Evolutionary conservation across 1,140 invertebrate species (phyloP).

Genomic region (Dendrolimus kikuchii): DNA sequence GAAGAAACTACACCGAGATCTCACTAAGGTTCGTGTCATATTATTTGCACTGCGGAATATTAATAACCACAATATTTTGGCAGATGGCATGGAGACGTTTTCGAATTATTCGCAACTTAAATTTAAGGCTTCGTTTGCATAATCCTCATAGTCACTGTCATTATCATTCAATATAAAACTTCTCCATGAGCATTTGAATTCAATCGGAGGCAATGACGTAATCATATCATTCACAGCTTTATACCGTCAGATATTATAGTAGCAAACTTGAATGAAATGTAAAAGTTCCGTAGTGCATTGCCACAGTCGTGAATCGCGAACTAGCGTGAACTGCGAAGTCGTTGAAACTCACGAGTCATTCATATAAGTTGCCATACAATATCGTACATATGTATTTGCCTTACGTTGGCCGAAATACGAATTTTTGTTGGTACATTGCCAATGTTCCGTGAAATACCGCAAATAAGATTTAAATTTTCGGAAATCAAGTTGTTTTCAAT

Average conservation of each 20-base stretch:
- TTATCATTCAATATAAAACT: slow-evolving; percentile 10
- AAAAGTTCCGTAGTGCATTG: slow-evolving; percentile 26
- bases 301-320: slow-evolving; percentile 16
- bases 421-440: slow-evolving; percentile 35
- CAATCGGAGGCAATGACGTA: slow-evolving; percentile 10
- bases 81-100: slow-evolving; percentile 40
- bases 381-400: slow-evolving; percentile 20
- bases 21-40: slow-evolving; percentile 77
- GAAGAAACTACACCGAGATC: slow-evolving; percentile 86
- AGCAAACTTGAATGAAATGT: slow-evolving; percentile 17
- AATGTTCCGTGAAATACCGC: slow-evolving; percentile 28
- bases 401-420: slow-evolving; percentile 25
- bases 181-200: slow-evolving; percentile 31
- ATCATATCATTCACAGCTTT: slow-evolving; percentile 24
- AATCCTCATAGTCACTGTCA: slow-evolving; percentile 22
- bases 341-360: slow-evolving; percentile 28
- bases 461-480: slow-evolving; percentile 67
- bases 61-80: slow-evolving; percentile 9
- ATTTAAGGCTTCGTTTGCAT: slow-evolving; percentile 20
- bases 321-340: slow-evolving; percentile 15
- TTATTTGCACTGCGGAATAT: slow-evolving; percentile 6
- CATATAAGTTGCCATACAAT: slow-evolving; percentile 22
- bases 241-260: slow-evolving; percentile 15
- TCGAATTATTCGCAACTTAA: slow-evolving; percentile 9
- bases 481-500: slow-evolving; percentile 22